Conservation (phyloP, 2,113 vertebrate species). For the Myrmecophaga tridactyla region DNA sequence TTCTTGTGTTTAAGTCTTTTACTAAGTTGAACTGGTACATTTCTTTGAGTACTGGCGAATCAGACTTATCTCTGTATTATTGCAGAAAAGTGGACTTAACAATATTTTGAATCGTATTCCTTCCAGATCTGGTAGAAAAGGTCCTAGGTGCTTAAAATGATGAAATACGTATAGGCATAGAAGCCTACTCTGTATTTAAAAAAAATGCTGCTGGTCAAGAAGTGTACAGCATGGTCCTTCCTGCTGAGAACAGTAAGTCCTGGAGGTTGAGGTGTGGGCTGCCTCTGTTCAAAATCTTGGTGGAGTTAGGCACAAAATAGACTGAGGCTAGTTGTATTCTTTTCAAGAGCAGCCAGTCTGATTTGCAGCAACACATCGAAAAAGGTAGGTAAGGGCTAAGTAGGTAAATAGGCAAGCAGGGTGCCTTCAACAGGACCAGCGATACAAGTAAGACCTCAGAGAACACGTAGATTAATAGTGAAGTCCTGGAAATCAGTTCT, state of each 20-base stretch:
- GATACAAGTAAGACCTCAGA: slow-evolving; percentile 30
- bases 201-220: slow-evolving; percentile 8
- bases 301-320: too few relatives aligned
- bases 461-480: slow-evolving; percentile 1
- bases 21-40: slow-evolving; percentile 28
- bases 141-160: slow-evolving; percentile 21
- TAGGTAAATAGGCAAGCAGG: not conserved
- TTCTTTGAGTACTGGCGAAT: slow-evolving; percentile 20
- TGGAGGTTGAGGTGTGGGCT: too few relatives aligned
- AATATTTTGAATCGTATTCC: not conserved
- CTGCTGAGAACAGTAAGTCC: slow-evolving; percentile 46
- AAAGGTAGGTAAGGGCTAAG: too few relatives aligned
- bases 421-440: slow-evolving; percentile 24
- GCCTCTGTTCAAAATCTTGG: too few relatives aligned
- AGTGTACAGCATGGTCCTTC: not conserved
- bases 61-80: slow-evolving; percentile 34
- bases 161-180: not conserved
- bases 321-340: too few relatives aligned
- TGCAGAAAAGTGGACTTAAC: not conserved
- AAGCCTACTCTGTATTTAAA: not conserved
- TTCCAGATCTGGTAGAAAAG: not conserved
- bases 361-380: too few relatives aligned
- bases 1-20: too few relatives aligned
- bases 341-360: too few relatives aligned
- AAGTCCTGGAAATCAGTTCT: slow-evolving; percentile 45